Evolutionary conservation across 2,888 invertebrate species (phyloP).

Genomic region (Bugula neritina): DNA sequence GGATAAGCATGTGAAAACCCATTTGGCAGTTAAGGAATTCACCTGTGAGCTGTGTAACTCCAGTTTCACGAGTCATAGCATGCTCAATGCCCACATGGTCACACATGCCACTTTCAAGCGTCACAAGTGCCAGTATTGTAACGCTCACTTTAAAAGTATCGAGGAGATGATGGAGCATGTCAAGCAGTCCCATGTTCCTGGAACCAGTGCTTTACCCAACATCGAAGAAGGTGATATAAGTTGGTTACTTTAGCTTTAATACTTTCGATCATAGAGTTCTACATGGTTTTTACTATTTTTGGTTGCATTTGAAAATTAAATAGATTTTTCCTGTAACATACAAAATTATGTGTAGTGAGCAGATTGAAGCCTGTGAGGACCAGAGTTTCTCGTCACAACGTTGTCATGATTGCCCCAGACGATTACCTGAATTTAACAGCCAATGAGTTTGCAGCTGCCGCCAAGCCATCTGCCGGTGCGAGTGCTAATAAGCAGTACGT

Average conservation of each 20-base stretch:
- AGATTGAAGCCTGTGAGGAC: background rate
- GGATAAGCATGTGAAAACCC: slow-evolving; percentile 19
- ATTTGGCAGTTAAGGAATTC: slow-evolving; percentile 17
- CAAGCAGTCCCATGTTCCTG: slow-evolving; percentile 29
- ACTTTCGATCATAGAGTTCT: too few species aligned
- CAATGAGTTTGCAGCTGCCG: background rate
- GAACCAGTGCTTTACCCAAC: background rate
- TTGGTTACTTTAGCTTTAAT: too few species aligned
- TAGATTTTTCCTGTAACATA: too few species aligned
- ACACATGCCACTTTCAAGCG: slow-evolving; percentile 53
- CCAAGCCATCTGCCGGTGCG: background rate
- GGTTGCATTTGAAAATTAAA: too few species aligned
- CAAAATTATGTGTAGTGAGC: background rate
- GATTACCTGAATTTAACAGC: background rate
- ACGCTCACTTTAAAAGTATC: slow-evolving; percentile 39
- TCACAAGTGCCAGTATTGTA: slow-evolving; percentile 47
- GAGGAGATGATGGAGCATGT: slow-evolving; percentile 45
- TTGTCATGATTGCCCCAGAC: background rate
- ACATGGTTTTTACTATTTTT: too few species aligned
- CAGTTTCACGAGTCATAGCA: slow-evolving; percentile 17
- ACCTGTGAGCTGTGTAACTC: slow-evolving; percentile 15
- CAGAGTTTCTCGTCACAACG: background rate
- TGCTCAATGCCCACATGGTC: slow-evolving; percentile 49
- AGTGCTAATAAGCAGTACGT: too few species aligned
- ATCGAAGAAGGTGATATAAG: background rate